phyloP scores from a whole-genome alignment of 2,888 invertebrate genomes.

The Clusia tigrina region DNA sequence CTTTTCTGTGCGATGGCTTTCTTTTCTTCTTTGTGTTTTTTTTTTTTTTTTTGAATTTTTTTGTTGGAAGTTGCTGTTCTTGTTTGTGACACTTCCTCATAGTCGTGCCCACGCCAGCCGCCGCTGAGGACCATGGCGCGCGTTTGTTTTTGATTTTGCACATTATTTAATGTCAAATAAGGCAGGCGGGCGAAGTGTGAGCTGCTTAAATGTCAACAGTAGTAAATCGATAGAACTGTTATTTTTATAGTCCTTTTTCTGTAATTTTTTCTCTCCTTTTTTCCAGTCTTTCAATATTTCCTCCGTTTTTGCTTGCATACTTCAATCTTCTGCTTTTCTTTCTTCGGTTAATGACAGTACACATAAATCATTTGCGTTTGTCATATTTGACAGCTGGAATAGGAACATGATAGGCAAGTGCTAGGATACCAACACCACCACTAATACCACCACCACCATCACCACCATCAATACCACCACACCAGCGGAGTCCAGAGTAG shows the following conservation, averaged over 20 bases:
- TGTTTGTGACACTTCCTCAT: no score
- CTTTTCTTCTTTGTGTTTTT: neutral
- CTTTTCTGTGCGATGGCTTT: neutral
- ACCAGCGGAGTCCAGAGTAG: no score
- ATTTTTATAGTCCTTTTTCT: neutral
- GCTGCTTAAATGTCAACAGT: conserved; percentile 13
- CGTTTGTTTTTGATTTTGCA: neutral
- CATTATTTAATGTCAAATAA: conserved; percentile 18
- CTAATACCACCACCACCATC: no score
- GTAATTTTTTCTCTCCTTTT: neutral
- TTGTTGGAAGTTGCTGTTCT: neutral
- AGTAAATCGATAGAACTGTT: neutral
- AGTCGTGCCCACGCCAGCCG: no score
- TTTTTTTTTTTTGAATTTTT: neutral
- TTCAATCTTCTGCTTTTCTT: no score
- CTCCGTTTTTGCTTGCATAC: no score
- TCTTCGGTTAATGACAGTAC: conserved; percentile 57
- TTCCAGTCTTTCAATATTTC: no score
- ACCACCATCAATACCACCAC: no score
- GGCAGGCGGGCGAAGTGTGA: neutral
- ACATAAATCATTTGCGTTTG: conserved; percentile 61
- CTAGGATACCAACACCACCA: no score
- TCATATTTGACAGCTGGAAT: conserved; percentile 53
- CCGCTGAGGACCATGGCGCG: neutral
- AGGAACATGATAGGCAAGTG: no score